Evolutionary conservation across 2,797 vertebrate genomes (phyloP), one percentile per base, ranked within the genome.

Genomic region (Notoglanidium macrostoma): DNA sequence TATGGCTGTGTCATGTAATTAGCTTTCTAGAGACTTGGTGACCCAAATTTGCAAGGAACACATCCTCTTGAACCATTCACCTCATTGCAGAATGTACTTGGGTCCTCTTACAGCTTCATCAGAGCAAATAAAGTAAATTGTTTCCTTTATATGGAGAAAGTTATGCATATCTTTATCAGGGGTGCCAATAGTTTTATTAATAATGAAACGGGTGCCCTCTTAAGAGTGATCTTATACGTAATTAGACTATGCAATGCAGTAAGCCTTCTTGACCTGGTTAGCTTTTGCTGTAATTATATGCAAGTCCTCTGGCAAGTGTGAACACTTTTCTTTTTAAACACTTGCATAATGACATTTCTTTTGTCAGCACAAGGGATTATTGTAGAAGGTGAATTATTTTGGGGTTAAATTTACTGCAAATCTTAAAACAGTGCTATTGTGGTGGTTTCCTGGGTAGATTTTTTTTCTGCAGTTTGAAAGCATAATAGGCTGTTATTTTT

Each of bases 271-370:
- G 54, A 84, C 49, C 46, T 61, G 49, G 35, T 40, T 65, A 40
- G 57, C 17, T 83, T 51, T 85, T 51, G 54, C 80, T 51, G 85
- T 67, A 84, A 89, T 81, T 70, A 70, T 67, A 51, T 57, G 46
- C 23, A 67, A 55, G 29, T 87, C 17, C 54, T 26, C 46, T 79
- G 85, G 73, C 57, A 83, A 46, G n/a, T 83, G 63, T 14, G 83
- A 85, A 85, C 35, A 68, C 61, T 49, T 59, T 86, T 46, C 59
- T 19, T 65, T 81, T 49, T 21, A 51, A 84, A 77, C 3, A 49
- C 70, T 79, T 44, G 59, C 40, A 54, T 73, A 32, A 86, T 23
- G 70, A 49, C 70, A 4, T 78, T 73, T 10, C 44, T 74, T 74
- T 73, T 81, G 54, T 83, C 19, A 54, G 46, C 4, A 23, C 12